Evolutionary conservation across 2,888 invertebrate species (phyloP), one percentile per base, ranked within the genome.

Genomic region (Agrenia bidenticulata): DNA sequence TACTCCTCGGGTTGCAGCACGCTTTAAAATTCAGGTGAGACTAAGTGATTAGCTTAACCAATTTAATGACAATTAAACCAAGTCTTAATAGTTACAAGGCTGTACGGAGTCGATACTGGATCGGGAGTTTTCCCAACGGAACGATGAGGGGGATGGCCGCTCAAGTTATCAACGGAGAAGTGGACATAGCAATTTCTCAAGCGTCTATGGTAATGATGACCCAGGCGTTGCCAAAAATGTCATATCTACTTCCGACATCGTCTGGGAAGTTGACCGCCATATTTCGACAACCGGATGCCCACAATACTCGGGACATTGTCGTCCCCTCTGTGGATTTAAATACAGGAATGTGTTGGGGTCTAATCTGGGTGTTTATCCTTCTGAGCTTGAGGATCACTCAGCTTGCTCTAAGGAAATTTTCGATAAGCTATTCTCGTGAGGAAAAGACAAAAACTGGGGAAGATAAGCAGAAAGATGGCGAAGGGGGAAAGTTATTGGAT

Each of bases 221-320:
- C 17, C 13, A 63, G 24, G 27, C 45, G 15, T 9, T 65, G 7
- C 15, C 37, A 5, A 37, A 49, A 1, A 55, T 70, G 7, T 67
- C 63, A n/a, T 70, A 67, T 39, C 41, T 70, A 0, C 60, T 53
- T 15, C 51, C 61, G 11, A 41, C 64, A 21, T 19, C 61, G 2
- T 15, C 49, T n/a, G 54, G 60, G 0, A 37, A 54, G 19, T 55
- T 70, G 15, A 50, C 58, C n/a, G 67, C 67, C 1, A 37, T 64
- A 17, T 70, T 70, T 27, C 42, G 54, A 9, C 70, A 70, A 37
- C 70, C 70, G 4, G 45, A 45, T 45, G 45, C 45, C 15, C 51
- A 51, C 7, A 23, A 11, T 4, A 51, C 21, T 17, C 21, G 51
- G 19, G 24, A 51, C 19, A 19, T 51, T 23, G 7, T 51, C 9